These are phyloP conservation scores for Congeria kusceri DNA, from an alignment of 2,888 invertebrate species.

Conservation along the genomic window DNA sequence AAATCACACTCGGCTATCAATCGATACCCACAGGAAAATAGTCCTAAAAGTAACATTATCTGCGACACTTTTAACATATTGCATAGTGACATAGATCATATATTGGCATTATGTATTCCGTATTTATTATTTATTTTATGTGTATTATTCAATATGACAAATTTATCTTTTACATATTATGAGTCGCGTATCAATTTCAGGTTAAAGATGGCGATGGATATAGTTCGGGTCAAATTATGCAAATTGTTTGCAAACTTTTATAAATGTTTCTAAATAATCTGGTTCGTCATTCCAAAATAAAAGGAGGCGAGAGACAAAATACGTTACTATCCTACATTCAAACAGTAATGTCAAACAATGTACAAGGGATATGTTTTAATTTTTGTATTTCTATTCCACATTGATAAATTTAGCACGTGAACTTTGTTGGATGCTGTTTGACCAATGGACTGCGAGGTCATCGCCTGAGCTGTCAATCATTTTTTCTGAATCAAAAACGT, in stretches of 20 bases:
- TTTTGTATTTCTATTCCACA: conserved; percentile 36
- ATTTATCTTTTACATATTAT: background rate
- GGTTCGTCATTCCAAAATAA: too few species aligned
- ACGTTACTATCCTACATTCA: too few species aligned
- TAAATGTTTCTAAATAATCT: too few species aligned
- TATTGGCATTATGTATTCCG: background rate
- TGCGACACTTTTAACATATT: background rate
- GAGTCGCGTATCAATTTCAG: conserved; percentile 42
- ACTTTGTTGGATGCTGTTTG: conserved; percentile 68
- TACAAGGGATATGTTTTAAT: too few species aligned
- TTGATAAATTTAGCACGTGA: conserved; percentile 79
- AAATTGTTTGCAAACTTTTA: conserved; percentile 38
- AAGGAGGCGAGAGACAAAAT: too few species aligned
- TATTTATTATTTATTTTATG: background rate
- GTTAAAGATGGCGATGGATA: conserved; percentile 67
- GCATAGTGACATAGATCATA: background rate
- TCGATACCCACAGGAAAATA: conserved; percentile 56
- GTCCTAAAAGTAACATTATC: conserved; percentile 28
- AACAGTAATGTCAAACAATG: too few species aligned
- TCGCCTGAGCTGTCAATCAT: conserved; percentile 63
- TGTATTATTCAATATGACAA: background rate
- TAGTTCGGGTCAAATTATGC: conserved; percentile 73
- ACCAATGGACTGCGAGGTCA: conserved; percentile 70
- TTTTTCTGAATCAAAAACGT: conserved; percentile 63
- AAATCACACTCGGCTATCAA: conserved; percentile 51